A percentile compares a stretch with the other conserved stretches of the same genome.
phyloP scores from a whole-genome alignment of 2,113 vertebrate species.

The Craseonycteris thonglongyai region DNA sequence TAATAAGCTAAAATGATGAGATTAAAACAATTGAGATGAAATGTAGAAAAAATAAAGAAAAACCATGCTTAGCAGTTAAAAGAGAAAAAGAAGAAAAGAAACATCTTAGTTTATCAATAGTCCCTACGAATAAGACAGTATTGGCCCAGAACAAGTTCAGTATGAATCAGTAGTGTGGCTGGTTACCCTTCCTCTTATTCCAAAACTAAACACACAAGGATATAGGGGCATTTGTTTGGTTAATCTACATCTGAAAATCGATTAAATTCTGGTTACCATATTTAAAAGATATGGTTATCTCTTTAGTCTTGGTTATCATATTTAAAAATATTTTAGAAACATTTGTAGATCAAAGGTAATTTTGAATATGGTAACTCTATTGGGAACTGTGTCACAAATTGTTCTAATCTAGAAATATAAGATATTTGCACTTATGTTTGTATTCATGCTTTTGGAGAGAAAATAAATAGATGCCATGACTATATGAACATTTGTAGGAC shows the following conservation, averaged over 20 bases:
- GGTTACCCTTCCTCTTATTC: not conserved
- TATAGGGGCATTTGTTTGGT: not conserved
- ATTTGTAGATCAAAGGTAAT: not conserved
- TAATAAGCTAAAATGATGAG: not conserved
- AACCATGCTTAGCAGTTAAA: not conserved
- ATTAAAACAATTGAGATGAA: not conserved
- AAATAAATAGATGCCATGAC: not conserved
- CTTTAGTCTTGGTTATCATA: not conserved
- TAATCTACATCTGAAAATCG: not conserved
- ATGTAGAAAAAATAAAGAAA: not conserved
- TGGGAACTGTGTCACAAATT: not conserved
- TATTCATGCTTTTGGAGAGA: not conserved
- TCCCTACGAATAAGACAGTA: not conserved
- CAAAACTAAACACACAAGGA: not conserved
- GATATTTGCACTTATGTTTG: not conserved
- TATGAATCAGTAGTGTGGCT: not conserved
- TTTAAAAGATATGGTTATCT: not conserved
- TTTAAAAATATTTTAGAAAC: not conserved
- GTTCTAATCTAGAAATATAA: not conserved
- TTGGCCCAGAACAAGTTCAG: not conserved
- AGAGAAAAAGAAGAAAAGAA: not conserved
- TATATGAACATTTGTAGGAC: not conserved
- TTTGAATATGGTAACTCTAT: not conserved
- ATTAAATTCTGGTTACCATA: not conserved
- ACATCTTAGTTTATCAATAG: not conserved